Evolutionary conservation across 2,113 vertebrate species (phyloP), one percentile per base, ranked within the genome.

Genomic region (Alethe castanea): DNA sequence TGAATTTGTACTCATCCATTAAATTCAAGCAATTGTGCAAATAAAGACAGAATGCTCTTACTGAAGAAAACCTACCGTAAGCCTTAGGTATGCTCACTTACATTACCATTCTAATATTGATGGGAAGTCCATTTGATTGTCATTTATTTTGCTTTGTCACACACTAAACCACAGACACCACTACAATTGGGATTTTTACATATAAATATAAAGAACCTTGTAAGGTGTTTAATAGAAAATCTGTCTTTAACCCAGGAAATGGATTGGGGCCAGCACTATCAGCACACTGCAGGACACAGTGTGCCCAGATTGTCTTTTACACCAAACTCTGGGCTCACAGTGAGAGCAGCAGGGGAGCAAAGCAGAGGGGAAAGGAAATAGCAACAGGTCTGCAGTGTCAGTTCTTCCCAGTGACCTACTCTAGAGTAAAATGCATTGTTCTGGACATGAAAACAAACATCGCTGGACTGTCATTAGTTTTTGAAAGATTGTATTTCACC

Each of bases 401-500:
- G 23, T 2, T 44, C 50, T 57, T 22, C 40, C 36, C 50, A 22
- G 12, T 3, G n/a, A 83, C 13, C 22, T 13, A 3, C 19, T 33
- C 35, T 4, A 16, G 38, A 85, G 19, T 23, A 15, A 79, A 33
- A 11, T 6, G 23, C 1, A 6, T 1, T 16, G 6, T 3, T 74
- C 18, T 33, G 36, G 54, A 42, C 36, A 38, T 4, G 14, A 53
- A 44, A 73, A 44, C 20, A 33, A 73, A 16, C 45, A 56, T 17
- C 0, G 0, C 42, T 50, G 44, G 9, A 19, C 6, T 17, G 12
- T 2, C 26, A 9, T 5, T 19, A 8, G 26, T 11, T 70, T n/a
- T 38, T 19, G 8, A 69, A 52, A 18, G 11, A 26, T 16, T 2
- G 2, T 0, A 4, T 60, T 74, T n/a, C n/a, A 50, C 24, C 25